Evolutionary conservation across 1,140 invertebrate genomes (phyloP).

Genomic region (Caenorhabditis latens): DNA sequence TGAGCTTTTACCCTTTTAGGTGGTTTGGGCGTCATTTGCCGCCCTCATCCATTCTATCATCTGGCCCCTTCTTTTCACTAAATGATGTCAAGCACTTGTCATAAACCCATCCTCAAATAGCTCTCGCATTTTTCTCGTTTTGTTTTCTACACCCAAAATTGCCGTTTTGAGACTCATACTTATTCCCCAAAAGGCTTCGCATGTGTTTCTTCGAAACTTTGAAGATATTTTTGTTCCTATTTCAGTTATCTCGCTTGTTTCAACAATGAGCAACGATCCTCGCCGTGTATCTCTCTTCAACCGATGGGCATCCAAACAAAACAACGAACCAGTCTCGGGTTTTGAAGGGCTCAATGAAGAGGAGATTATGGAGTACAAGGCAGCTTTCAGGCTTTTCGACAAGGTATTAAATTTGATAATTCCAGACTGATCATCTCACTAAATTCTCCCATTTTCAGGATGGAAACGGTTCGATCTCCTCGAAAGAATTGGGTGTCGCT

Average conservation of each 20-base stretch:
- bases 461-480: slow-evolving; percentile 77
- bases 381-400: slow-evolving; percentile 77
- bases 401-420: slow-evolving; percentile 68
- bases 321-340: slow-evolving; percentile 66
- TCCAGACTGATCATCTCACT: no score
- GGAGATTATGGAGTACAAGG: slow-evolving; percentile 75
- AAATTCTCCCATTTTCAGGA: slow-evolving; percentile 70
- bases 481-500: slow-evolving; percentile 77
- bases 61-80: background rate
- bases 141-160: background rate
- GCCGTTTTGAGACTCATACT: background rate
- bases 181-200: background rate
- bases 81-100: slow-evolving; percentile 55
- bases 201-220: background rate
- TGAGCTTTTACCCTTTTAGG: slow-evolving; percentile 24
- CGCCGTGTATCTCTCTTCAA: slow-evolving; percentile 82
- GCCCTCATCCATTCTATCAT: slow-evolving; percentile 35
- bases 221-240: background rate
- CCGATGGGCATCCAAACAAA: slow-evolving; percentile 83
- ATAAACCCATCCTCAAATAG: slow-evolving; percentile 54
- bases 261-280: slow-evolving; percentile 58
- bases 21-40: background rate
- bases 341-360: slow-evolving; percentile 69
- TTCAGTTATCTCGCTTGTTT: background rate
- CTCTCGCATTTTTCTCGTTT: slow-evolving; percentile 1